Base-by-base conservation (phyloP, 1,140 invertebrate genomes). In the Anoplolepis gracilipes region DNA sequence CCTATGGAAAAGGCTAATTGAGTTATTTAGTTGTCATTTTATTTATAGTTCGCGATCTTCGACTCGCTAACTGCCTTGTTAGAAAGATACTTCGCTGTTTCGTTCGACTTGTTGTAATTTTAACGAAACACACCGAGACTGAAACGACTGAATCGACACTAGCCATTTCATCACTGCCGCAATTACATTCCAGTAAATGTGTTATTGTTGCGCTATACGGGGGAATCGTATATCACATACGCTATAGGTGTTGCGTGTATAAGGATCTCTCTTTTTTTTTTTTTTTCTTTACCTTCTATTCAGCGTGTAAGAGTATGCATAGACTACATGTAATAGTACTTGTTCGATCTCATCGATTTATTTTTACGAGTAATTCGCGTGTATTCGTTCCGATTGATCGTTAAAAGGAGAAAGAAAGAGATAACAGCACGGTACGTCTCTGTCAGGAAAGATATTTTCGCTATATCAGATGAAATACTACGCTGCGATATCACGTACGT, bases 121-220 rank as follows among this genome's bases (percentile, higher is more conserved):
- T 61, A 79, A 49, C 77, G 16, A 79, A 79, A 13, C 22, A 19
- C 19, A 64, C 30, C 25, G 61, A 65, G 36, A 67, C 77, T 55
- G 77, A 79, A 57, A 67, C 11, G 36, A 67, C 8, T 67, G n/a
- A 22, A 67, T 36, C 28, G 36, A 67, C 22, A 36, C 19, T 62
- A 76, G 8, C 25, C 42, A 19, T 53, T 16, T 42, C 25, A 30
- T 70, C 57, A 73, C 57, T 79, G 49, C 46, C 57, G 42, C 49
- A 53, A 57, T 79, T 76, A 46, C 78, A 89, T 89, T 89, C 88
- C 88, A 78, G 10, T 64, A 87, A 87, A 75, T 78, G 22, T 87
- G 16, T 69, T 67, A 84, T 65, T 46, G 42, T 73, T 84, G 73
- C 69, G 65, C 39, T 46, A 19, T 49, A 49, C 2, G 3, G 16